Base-by-base conservation (phyloP, 2,113 vertebrate species). In the Thryonomys swinderianus region DNA sequence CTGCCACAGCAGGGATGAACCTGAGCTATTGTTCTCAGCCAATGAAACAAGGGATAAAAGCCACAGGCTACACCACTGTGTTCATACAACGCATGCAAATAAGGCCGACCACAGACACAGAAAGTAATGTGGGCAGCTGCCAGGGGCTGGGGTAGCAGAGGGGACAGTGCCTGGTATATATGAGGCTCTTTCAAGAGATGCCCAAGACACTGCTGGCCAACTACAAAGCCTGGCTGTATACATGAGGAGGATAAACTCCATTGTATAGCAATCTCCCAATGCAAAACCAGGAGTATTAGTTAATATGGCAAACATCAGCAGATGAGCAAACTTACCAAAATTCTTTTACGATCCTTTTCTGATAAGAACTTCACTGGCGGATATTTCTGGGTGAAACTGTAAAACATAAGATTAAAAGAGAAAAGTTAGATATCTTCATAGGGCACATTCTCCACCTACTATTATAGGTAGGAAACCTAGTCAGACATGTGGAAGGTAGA, bases 301-400 rank as follows among this genome's bases (percentile, higher is more conserved):
- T 85, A 78, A 67, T 67, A 83, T 23, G 40, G 93, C 16, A 92
- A 64, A 79, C 51, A 73, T 42, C 88, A 84, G 71, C 62, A 97
- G 90, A 95, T 27, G 7, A 53, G 53, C 20, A 90, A 95, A 97
- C 99, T 98, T 98, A 99, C 99, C 99, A 99, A 97, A 98, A 99
- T 99, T 98, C 99, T 99, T 97, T 99, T 99, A 82, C 99, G 99
- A 97, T 99, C 99, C 97, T 99, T 99, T 98, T 99, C 99, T 9
- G 99, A 99, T 73, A 99, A 98, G 98, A 99, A 99, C 98, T 99
- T 99, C 95, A 99, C 99, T 0, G 99, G 99, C 14, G 99, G 99
- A 74, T 99, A 99, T 98, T 99, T 99, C 98, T 99, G 99, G 79
- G 98, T 99, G 97, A 99, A 99, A 98, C 99, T 99, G 98, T 10